phyloP scores from a whole-genome alignment of 2,113 vertebrate genomes.

The Numenius arquata region DNA sequence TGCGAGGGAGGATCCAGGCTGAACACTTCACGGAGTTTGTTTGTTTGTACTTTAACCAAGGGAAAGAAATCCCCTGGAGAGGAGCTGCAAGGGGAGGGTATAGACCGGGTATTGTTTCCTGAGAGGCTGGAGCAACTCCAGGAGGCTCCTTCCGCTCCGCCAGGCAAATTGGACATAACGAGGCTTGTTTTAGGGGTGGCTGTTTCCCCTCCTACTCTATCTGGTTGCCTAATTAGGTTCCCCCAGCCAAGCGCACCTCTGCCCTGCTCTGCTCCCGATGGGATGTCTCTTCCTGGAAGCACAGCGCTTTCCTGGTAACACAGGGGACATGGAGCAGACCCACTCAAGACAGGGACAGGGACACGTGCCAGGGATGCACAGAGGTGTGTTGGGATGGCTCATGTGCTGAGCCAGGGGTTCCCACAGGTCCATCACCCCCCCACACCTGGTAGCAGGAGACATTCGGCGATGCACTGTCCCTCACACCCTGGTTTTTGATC shows the following conservation, averaged over 20 bases:
- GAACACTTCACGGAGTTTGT: background rate
- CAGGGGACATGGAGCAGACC: background rate
- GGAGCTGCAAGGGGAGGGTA: constrained; percentile 13
- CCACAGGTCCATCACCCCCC: accelerated
- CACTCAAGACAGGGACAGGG: background rate
- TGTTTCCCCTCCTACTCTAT: background rate
- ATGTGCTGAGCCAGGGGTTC: background rate
- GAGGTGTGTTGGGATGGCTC: background rate
- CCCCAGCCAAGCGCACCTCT: background rate
- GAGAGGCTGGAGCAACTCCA: constrained; percentile 43
- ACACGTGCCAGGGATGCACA: background rate
- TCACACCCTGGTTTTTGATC: background rate
- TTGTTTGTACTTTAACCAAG: constrained; percentile 51
- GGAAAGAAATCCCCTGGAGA: constrained; percentile 41
- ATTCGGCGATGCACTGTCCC: background rate
- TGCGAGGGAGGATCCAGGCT: background rate
- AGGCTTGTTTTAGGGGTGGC: constrained; percentile 30
- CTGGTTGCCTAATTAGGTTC: constrained; percentile 14
- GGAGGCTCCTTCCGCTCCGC: constrained; percentile 8
- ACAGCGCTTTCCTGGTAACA: background rate
- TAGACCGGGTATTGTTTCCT: constrained; percentile 36
- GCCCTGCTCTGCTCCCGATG: background rate
- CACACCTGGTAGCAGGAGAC: background rate
- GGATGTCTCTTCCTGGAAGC: background rate
- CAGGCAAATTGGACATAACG: constrained; percentile 35